Evolutionary conservation across 2,113 vertebrate genomes (phyloP), one percentile per base, ranked within the genome.

Genomic region (Lagenorhynchus albirostris): DNA sequence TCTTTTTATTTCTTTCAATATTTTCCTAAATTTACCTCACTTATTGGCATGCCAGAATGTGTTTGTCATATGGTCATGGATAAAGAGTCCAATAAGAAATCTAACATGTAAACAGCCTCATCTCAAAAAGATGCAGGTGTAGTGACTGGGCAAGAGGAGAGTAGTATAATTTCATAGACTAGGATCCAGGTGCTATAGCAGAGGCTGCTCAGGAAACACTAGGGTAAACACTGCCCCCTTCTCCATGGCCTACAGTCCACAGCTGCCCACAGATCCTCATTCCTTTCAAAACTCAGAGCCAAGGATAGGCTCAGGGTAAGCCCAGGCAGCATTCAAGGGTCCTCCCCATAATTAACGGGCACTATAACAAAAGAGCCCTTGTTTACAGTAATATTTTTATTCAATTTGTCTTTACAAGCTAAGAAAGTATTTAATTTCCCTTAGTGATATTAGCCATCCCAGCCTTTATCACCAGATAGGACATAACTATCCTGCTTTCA

Each of bases 401-500:
- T 96, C 98, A 98, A 99, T 99, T 99, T 95, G 98, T 99, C 98
- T 99, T 98, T 98, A 98, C 98, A 98, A 98, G 98, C 93, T 96
- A 97, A 98, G 98, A 98, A 99, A 98, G 89, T 97, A 97, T 97
- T 98, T 98, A 98, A 99, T 99, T 89, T 99, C 96, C 97, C 98
- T 98, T 98, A 98, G 98, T 98, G 98, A 99, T 98, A 98, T 98
- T 98, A 98, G 98, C 98, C 98, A 98, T 95, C 95, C 63, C 81
- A 98, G 96, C 89, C 96, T 98, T 98, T 98, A 98, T 98, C 97
- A 94, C 96, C 97, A 98, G 97, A 96, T 96, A 98, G 98, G 98
- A 98, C 98, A 97, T 99, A 98, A 99, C 99, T 98, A 95, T 97
- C 98, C 98, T 97, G 86, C 96, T 98, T 98, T 98, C 98, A 98